phyloP scores from a whole-genome alignment of 2,888 invertebrate genomes.

The Chydorus sphaericus region DNA sequence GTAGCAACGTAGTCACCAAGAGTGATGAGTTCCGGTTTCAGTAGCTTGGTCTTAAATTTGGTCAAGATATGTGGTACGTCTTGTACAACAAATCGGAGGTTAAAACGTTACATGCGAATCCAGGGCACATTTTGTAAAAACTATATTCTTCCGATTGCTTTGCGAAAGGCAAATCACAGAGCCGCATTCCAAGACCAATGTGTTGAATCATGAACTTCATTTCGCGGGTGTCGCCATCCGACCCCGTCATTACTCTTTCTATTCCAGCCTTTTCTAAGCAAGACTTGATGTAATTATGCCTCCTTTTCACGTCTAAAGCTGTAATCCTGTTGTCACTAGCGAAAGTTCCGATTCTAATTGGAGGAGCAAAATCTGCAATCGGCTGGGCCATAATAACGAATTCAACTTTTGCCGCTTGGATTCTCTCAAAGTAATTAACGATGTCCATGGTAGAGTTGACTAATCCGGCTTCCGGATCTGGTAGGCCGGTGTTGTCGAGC shows the following conservation, averaged over 20 bases:
- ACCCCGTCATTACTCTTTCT: background rate
- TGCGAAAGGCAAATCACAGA: background rate
- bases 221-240: constrained; percentile 1
- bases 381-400: background rate
- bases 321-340: background rate
- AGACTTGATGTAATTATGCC: background rate
- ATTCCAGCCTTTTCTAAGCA: background rate
- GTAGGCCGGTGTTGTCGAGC: background rate
- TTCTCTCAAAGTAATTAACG: background rate
- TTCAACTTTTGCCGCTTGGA: background rate
- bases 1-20: constrained; percentile 1
- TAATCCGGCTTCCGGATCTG: background rate
- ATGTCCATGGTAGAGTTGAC: background rate
- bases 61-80: background rate
- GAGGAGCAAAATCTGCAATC: background rate
- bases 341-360: background rate
- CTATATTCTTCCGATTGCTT: background rate
- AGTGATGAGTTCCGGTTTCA: background rate
- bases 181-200: background rate
- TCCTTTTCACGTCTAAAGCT: background rate
- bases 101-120: background rate
- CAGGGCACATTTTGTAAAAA: background rate
- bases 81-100: background rate
- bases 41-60: background rate
- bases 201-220: constrained; percentile 8